phyloP scores from a whole-genome alignment of 92 coral and sea anemone species.

The Epizoanthus rinbou region DNA sequence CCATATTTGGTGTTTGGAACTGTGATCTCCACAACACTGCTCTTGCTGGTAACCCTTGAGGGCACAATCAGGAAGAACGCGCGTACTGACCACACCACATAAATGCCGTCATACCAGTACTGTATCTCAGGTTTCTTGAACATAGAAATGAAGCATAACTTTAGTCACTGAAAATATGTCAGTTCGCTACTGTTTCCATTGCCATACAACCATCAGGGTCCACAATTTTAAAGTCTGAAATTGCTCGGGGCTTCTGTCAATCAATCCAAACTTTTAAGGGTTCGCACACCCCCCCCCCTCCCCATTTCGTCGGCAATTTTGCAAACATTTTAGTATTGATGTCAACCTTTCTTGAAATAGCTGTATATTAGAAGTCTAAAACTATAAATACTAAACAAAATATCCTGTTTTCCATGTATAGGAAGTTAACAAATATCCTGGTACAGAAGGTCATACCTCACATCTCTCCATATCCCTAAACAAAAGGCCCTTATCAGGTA shows the following conservation, averaged over 20 bases:
- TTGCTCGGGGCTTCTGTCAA: no score
- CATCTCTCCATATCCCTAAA: not conserved
- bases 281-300: no score
- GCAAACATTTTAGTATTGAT: no score
- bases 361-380: no score
- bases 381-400: no score
- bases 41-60: constrained; percentile 45
- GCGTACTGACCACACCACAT: constrained; percentile 66
- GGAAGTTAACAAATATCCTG: no score
- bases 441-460: constrained; percentile 6
- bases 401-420: no score
- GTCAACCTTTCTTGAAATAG: no score
- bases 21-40: constrained; percentile 66
- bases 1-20: constrained; percentile 79
- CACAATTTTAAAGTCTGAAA: no score
- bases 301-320: no score
- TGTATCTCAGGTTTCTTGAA: constrained; percentile 57
- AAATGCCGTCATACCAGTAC: constrained; percentile 84
- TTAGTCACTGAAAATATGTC: not conserved
- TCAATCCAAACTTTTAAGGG: no score
- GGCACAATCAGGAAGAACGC: constrained; percentile 70
- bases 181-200: not conserved
- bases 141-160: not conserved
- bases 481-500: constrained; percentile 32
- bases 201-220: not conserved